Evolutionary conservation across 2,797 vertebrate species (phyloP).

Genomic region (Peromyscus melanophrys): DNA sequence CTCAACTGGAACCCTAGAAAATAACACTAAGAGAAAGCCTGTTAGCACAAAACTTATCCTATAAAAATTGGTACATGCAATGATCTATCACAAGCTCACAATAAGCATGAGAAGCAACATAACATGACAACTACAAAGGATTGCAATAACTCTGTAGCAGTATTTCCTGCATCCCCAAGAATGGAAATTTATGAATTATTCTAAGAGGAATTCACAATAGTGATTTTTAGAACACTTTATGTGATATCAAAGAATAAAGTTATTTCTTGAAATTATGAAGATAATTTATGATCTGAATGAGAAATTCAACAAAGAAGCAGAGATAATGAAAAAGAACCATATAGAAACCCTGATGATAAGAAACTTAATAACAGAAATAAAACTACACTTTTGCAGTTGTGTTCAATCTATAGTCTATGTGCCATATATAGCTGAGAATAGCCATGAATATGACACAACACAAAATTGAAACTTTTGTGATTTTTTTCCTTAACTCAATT

Average conservation of each 20-base stretch:
- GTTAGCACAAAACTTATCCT: not conserved
- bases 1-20: not conserved
- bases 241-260: not conserved
- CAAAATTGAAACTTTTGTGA: not conserved
- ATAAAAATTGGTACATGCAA: not conserved
- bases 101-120: not conserved
- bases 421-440: not conserved
- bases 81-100: not conserved
- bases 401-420: not conserved
- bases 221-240: not conserved
- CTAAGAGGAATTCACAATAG: not conserved
- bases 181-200: not conserved
- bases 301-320: not conserved
- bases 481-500: not conserved
- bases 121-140: not conserved
- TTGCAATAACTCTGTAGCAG: not conserved
- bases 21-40: not conserved
- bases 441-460: not conserved
- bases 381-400: not conserved
- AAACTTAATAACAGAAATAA: not conserved
- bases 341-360: not conserved
- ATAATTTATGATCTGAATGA: not conserved
- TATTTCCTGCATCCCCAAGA: not conserved
- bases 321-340: not conserved
- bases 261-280: not conserved